Base-by-base conservation (phyloP, 2,797 vertebrate genomes). In the Pelochelys cantorii region DNA sequence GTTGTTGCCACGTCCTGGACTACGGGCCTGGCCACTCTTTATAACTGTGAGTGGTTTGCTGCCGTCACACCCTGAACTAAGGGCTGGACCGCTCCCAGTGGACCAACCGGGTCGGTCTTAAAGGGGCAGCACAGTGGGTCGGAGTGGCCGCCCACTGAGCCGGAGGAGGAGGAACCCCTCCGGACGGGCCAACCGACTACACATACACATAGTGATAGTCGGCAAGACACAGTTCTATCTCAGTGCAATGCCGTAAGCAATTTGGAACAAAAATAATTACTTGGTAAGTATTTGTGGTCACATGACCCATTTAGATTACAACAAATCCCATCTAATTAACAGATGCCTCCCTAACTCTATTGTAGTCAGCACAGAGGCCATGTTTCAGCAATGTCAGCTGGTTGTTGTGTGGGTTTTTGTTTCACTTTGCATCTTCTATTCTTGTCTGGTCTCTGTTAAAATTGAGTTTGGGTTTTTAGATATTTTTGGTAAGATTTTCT, bases 401-500 rank as follows among this genome's bases (percentile, higher is more conserved):
- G 20, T 48, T 82, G 79, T 65, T 0, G 0, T 4, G 27, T 29
- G 8, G 42, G 18, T 34, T 1, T 93, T 87, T 10, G 2, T 0
- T 0, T 27, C 42, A 55, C 1, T 5, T 65, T 81, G 23, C 48
- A 55, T 79, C 48, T 53, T 79, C 60, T 60, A 4, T 22, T 88
- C 7, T 65, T 77, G 12, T 34, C 34, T 37, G 17, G 11, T 0
- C 2, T 37, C 59, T 65, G 37, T 84, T 48, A 11, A n/a, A 77
- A 48, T n/a, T 9, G 18, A 9, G 23, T 29, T 29, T 77, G 74
- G 15, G 10, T 2, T 2, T 54, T 42, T 23, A 86, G 65, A 15
- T 54, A 27, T 14, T 82, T 27, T 62, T 25, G 29, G 56, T 78
- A 68, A 68, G 75, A 9, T 80, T 90, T 90, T 89, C 20, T 88